Evolutionary conservation across 2,797 vertebrate genomes (phyloP).

Genomic region (Schizopygopsis pylzovi): DNA sequence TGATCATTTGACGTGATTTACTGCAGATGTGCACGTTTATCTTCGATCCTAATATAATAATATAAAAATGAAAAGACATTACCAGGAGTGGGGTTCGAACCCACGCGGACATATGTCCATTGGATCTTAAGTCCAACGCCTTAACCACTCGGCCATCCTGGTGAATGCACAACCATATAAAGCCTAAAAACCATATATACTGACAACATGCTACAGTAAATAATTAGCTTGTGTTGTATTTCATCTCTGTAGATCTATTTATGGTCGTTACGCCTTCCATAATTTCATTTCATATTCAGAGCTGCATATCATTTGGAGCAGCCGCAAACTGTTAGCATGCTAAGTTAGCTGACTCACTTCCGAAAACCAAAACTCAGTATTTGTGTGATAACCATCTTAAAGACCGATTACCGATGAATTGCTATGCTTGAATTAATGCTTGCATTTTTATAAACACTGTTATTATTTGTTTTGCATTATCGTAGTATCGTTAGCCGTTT

Average conservation of each 20-base stretch:
- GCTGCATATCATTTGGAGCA: no score
- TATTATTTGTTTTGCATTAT: no score
- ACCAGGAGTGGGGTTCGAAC: slow-evolving; percentile 89
- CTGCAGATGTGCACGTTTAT: no score
- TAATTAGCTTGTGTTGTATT: rapidly evolving
- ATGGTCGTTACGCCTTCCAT: no score
- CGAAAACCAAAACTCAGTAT: not conserved
- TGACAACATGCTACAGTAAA: rapidly evolving
- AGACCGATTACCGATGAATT: not conserved
- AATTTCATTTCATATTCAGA: not conserved
- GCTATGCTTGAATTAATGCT: not conserved
- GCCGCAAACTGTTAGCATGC: slow-evolving; percentile 1
- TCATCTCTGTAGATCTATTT: not conserved
- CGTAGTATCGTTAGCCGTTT: not conserved
- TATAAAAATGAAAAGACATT: slow-evolving; percentile 48
- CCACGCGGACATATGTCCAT: slow-evolving; percentile 87
- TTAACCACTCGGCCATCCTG: slow-evolving; percentile 90
- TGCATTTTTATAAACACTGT: not conserved
- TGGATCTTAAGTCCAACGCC: slow-evolving; percentile 90
- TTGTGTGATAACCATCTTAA: not conserved
- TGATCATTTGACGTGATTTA: not conserved
- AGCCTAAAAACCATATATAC: rapidly evolving
- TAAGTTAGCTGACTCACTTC: not conserved
- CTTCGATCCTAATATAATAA: not conserved
- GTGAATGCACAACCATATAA: slow-evolving; percentile 38